These are phyloP conservation scores for Euwallacea similis DNA, from an alignment of 1,140 invertebrate genomes.

Conservation along the genomic window DNA sequence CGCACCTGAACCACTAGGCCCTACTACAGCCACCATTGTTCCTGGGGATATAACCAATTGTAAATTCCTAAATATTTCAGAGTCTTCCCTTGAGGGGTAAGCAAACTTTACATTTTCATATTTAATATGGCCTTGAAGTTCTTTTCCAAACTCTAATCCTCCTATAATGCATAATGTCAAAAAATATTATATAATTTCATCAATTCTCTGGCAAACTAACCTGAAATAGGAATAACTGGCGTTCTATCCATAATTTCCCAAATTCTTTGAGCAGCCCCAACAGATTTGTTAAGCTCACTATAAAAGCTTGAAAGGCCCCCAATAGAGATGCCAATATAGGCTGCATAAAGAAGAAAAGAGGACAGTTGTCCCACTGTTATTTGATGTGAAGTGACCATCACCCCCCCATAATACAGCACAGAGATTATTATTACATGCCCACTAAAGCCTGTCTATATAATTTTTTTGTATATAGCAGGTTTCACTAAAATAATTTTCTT, in stretches of 20 bases:
- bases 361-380: constrained; percentile 89
- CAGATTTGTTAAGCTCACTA: constrained; percentile 88
- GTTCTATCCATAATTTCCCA: constrained; percentile 87
- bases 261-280: constrained; percentile 85
- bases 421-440: constrained; percentile 91
- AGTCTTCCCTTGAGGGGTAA: constrained; percentile 70
- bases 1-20: constrained; percentile 83
- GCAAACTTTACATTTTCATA: constrained; percentile 70
- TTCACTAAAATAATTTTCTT: background rate
- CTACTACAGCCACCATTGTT: constrained; percentile 78
- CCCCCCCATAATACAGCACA: constrained; percentile 91
- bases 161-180: constrained; percentile 54
- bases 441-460: constrained; percentile 73
- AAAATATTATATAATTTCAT: constrained; percentile 24
- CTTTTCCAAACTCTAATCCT: constrained; percentile 56
- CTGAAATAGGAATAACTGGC: constrained; percentile 70
- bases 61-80: constrained; percentile 67
- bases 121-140: constrained; percentile 66
- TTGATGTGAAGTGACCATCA: constrained; percentile 78
- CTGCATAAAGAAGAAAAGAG: constrained; percentile 90
- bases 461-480: background rate
- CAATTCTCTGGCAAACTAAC: constrained; percentile 54
- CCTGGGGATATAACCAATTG: constrained; percentile 71
- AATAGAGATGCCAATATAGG: constrained; percentile 88
- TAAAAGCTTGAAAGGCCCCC: constrained; percentile 88